Percentiles rank a stretch among this genome's conserved stretches.
Evolutionary conservation across 2,797 vertebrate species (phyloP).

Genomic region (Calcarius lapponicus): DNA sequence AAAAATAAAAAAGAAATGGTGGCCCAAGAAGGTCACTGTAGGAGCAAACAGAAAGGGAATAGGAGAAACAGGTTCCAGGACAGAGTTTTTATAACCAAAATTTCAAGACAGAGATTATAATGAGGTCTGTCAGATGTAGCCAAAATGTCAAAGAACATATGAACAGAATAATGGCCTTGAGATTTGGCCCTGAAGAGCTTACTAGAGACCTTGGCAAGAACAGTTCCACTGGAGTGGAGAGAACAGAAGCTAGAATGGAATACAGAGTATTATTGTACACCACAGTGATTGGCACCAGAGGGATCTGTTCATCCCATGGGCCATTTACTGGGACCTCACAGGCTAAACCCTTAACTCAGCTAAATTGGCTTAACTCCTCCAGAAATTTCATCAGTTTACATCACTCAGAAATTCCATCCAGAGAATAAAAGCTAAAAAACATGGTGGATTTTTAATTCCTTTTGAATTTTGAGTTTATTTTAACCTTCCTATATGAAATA

Average conservation of each 20-base stretch:
- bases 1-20: not conserved
- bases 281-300: not conserved
- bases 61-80: constrained; percentile 4
- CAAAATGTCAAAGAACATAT: constrained; percentile 63
- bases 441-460: not conserved
- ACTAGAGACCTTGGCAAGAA: constrained; percentile 52
- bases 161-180: constrained; percentile 49
- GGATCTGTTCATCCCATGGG: constrained; percentile 1
- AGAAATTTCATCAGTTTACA: not conserved
- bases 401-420: not conserved
- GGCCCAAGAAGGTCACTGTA: not conserved
- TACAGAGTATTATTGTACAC: not conserved
- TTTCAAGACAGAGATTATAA: constrained; percentile 31
- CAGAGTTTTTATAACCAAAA: constrained; percentile 1
- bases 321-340: not conserved
- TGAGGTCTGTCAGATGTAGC: constrained; percentile 37
- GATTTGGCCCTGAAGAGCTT: constrained; percentile 56
- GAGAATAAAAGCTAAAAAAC: not conserved
- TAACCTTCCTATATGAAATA: not conserved
- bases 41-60: not conserved
- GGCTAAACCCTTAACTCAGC: not conserved
- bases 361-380: not conserved
- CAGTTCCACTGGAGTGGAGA: constrained; percentile 36
- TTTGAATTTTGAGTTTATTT: not conserved
- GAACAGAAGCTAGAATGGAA: constrained; percentile 50